These are phyloP conservation scores for Anastrepha ludens DNA, from an alignment of 1,140 invertebrate species.

Conservation along the genomic window DNA sequence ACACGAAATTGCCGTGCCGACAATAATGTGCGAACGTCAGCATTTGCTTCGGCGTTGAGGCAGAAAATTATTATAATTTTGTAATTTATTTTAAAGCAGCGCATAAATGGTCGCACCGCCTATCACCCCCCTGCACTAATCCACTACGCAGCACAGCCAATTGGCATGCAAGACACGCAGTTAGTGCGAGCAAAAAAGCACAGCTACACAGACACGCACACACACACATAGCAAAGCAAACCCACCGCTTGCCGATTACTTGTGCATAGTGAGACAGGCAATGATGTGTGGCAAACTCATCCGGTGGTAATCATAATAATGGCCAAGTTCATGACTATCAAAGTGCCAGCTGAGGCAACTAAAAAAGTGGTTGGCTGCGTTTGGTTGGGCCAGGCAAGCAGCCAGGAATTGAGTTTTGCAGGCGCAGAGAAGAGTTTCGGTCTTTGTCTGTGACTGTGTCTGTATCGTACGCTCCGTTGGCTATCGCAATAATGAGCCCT, in stretches of 20 bases:
- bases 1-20: neutral
- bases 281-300: constrained; percentile 42
- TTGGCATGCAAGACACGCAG: neutral
- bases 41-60: constrained; percentile 55
- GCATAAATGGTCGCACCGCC: constrained; percentile 62
- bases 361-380: neutral
- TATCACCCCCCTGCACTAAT: neutral
- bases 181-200: neutral
- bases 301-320: constrained; percentile 42
- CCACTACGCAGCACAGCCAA: constrained; percentile 12
- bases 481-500: neutral
- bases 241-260: neutral
- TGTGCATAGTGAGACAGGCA: constrained; percentile 10
- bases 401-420: neutral
- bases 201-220: neutral
- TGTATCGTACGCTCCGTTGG: neutral
- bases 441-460: neutral
- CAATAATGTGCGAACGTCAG: constrained; percentile 31
- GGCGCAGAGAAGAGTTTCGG: neutral
- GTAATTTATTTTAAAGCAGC: constrained; percentile 69
- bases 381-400: neutral
- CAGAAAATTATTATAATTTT: constrained; percentile 68
- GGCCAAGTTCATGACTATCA: constrained; percentile 45
- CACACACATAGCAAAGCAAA: neutral
- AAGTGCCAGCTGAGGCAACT: constrained; percentile 17